These are phyloP conservation scores for Neolamprologus falcicula DNA, from an alignment of 2,113 vertebrate species.

Conservation along the genomic window DNA sequence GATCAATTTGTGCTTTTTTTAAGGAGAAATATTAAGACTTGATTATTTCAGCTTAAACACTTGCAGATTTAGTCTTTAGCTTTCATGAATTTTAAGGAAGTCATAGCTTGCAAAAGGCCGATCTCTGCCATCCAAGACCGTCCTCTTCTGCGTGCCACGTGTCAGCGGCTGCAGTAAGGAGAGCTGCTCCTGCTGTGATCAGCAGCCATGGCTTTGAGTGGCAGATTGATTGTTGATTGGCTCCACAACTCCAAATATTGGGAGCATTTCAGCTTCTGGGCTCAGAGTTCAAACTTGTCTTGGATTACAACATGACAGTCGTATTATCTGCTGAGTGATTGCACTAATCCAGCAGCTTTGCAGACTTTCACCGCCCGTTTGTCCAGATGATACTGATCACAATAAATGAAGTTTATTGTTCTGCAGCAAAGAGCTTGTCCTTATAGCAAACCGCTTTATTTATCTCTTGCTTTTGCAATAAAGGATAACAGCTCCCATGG, in stretches of 20 bases:
- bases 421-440: neutral
- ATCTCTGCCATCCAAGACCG: neutral
- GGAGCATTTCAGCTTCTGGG: neutral
- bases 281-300: neutral
- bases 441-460: neutral
- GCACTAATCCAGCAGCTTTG: neutral
- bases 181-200: neutral
- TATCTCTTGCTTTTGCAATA: neutral
- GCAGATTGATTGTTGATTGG: neutral
- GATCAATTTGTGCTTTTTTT: neutral
- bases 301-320: neutral
- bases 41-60: neutral
- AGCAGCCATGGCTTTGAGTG: neutral
- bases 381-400: slow-evolving; percentile 7
- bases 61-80: neutral
- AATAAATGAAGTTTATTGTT: slow-evolving; percentile 13
- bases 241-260: slow-evolving; percentile 4
- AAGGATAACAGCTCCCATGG: neutral
- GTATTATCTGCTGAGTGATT: neutral
- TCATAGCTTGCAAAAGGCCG: neutral
- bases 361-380: neutral
- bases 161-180: neutral
- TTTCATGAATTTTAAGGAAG: neutral
- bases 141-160: neutral
- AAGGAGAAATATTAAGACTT: neutral